Percentiles rank a stretch among this genome's conserved stretches.
These are phyloP conservation scores for Micoletzkya japonica DNA, from an alignment of 2,888 invertebrate genomes.

Conservation along the genomic window DNA sequence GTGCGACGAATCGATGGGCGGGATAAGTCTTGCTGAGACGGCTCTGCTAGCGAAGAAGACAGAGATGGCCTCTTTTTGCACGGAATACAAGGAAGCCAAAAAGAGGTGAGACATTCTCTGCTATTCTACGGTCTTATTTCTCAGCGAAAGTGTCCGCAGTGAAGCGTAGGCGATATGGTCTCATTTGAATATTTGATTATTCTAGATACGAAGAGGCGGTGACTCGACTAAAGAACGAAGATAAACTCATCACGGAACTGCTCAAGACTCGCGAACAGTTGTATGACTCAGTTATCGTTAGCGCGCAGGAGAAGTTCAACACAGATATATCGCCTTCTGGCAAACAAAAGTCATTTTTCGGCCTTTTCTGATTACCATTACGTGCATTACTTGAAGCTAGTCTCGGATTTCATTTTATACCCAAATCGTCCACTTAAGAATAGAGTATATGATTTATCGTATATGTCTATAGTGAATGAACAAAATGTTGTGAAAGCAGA, in stretches of 20 bases:
- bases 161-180: not conserved
- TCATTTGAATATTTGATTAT: not conserved
- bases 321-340: conserved; percentile 26
- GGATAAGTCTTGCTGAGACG: conserved; percentile 42
- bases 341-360: conserved; percentile 35
- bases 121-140: not conserved
- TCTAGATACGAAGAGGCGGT: conserved; percentile 54
- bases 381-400: too few relatives aligned
- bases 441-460: too few relatives aligned
- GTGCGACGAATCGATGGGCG: conserved; percentile 35
- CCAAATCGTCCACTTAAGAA: too few relatives aligned
- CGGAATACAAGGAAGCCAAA: conserved; percentile 59
- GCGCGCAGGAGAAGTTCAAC: conserved; percentile 6
- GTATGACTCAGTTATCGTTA: conserved; percentile 45
- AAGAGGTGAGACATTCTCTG: conserved; percentile 41
- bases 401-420: too few relatives aligned
- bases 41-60: conserved; percentile 52
- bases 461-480: too few relatives aligned
- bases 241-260: conserved; percentile 47
- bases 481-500: too few relatives aligned
- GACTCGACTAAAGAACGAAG: conserved; percentile 54
- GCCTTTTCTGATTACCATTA: conserved; percentile 39
- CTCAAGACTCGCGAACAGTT: conserved; percentile 50
- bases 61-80: conserved; percentile 61
- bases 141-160: not conserved